Base-by-base conservation (phyloP, 2,797 vertebrate genomes). In the Dermochelys coriacea region DNA sequence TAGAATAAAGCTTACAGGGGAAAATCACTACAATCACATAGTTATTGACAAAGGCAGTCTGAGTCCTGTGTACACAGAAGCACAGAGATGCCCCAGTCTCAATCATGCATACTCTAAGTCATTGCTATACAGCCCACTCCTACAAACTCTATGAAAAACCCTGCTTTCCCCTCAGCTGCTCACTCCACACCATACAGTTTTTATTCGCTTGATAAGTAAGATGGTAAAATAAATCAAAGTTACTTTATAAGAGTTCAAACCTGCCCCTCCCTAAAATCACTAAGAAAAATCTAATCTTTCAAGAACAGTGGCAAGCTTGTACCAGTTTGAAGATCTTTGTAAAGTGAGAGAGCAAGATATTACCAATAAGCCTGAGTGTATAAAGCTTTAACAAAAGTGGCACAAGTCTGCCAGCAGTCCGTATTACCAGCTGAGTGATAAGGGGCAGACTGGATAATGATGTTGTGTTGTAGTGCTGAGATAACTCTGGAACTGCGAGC, bases 391-490 rank as follows among this genome's bases (percentile, higher is more conserved):
- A 96, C 96, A 93, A 91, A 90, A 91, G 95, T 95, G 98, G 98
- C 97, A 96, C 96, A n/a, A 61, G 95, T 96, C 97, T 96, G 96
- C 95, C n/a, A 74, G 95, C 92, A 87, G 96, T 89, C 96, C 10
- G 88, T 97, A 91, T 96, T 97, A 97, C 94, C 92, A 61, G 96
- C 97, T 97, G 97, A 98, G 98, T 98, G 98, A 98, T 98, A 98
- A 98, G 98, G 98, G 97, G 98, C 97, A 97, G 98, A 93, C 87
- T 61, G 98, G 98, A 98, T 98, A 98, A 98, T 98, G 98, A 98
- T 98, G 98, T 96, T 98, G 98, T 97, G 98, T 98, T 98, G 98
- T 97, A 97, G 96, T 96, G 98, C 97, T 54, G 97, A 98, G 98
- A 98, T 98, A 98, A 98, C 98, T 98, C 96, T 94, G 96, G 96